Conservation (phyloP, 2,113 vertebrate species). For the Grammomys surdaster region DNA sequence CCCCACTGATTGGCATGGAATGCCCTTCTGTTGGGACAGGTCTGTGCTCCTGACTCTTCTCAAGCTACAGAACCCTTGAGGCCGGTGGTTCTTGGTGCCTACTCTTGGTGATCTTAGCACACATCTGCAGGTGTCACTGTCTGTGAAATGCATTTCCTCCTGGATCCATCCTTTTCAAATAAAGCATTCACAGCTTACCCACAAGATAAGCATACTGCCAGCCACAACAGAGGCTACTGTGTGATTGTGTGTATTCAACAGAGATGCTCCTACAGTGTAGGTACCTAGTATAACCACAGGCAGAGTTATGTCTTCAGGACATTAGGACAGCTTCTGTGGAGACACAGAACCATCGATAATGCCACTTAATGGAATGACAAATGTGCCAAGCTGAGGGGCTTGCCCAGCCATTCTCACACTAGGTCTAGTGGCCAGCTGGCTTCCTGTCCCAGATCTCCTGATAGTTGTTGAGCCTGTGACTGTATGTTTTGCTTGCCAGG, state of each 20-base stretch:
- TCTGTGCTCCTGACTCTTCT: neutral
- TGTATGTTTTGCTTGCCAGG: constrained; percentile 34
- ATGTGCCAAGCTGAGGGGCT: neutral
- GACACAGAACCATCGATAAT: neutral
- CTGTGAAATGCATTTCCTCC: neutral
- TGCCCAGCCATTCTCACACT: constrained; percentile 58
- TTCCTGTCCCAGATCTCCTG: constrained; percentile 34
- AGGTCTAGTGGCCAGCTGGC: constrained; percentile 39
- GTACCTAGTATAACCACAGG: neutral
- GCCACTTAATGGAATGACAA: neutral
- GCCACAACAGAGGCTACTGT: neutral
- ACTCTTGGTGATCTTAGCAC: neutral
- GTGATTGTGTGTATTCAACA: neutral
- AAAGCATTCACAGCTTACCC: neutral
- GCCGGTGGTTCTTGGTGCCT: neutral
- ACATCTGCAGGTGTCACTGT: neutral
- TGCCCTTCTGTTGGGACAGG: neutral
- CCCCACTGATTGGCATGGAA: neutral
- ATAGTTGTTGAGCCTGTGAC: constrained; percentile 21
- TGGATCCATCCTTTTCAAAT: neutral
- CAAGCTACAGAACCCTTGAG: neutral
- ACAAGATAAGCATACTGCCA: neutral
- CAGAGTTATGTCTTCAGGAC: neutral
- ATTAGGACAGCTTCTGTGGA: neutral
- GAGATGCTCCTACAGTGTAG: neutral